Conservation (phyloP, 2,888 invertebrate genomes). For the Drosophila prostipennis region DNA sequence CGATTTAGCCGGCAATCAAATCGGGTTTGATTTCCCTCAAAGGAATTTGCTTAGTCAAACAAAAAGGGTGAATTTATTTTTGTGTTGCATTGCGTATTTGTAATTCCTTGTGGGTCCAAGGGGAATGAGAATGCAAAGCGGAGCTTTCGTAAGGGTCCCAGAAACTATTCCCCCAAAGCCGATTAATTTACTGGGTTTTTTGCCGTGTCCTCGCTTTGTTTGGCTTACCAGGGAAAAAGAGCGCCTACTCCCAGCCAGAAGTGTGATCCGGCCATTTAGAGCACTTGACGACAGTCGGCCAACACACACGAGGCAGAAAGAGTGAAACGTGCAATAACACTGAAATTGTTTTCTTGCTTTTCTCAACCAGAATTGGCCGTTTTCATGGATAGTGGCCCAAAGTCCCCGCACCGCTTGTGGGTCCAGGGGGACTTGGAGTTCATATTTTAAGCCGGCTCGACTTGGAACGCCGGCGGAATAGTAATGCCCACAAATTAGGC, state of each 20-base stretch:
- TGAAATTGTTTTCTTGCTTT: slow-evolving; percentile 70
- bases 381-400: slow-evolving; percentile 54
- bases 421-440: slow-evolving; percentile 36
- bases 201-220: slow-evolving; percentile 38
- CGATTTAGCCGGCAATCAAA: slow-evolving; percentile 43
- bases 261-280: slow-evolving; percentile 72
- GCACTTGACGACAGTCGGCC: slow-evolving; percentile 60
- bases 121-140: neutral
- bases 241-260: slow-evolving; percentile 31
- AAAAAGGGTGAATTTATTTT: slow-evolving; percentile 21
- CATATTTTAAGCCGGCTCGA: slow-evolving; percentile 62
- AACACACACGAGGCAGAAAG: slow-evolving; percentile 30
- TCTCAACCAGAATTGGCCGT: slow-evolving; percentile 42
- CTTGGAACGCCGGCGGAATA: slow-evolving; percentile 64
- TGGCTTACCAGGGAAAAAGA: slow-evolving; percentile 9
- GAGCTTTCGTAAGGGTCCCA: neutral
- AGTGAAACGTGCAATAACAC: slow-evolving; percentile 77
- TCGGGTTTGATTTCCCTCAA: slow-evolving; percentile 36
- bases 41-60: slow-evolving; percentile 23
- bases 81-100: slow-evolving; percentile 39
- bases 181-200: slow-evolving; percentile 60
- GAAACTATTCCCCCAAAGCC: slow-evolving; percentile 55
- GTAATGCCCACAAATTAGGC: slow-evolving; percentile 69
- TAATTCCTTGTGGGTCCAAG: slow-evolving; percentile 12
- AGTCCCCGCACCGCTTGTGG: neutral